phyloP scores from a whole-genome alignment of 1,140 invertebrate species.

The Eumaeus atala region DNA sequence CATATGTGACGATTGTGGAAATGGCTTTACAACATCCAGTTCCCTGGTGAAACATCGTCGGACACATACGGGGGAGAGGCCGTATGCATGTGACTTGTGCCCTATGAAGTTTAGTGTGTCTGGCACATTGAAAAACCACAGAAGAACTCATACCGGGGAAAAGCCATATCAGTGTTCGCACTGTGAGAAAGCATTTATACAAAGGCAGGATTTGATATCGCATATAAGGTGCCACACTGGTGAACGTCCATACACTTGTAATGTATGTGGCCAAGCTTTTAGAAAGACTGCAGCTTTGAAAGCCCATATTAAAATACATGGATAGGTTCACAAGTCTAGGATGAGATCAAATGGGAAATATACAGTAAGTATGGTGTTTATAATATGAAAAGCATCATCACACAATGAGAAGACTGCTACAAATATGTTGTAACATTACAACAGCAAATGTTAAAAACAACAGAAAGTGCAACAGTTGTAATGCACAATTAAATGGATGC shows the following conservation, averaged over 20 bases:
- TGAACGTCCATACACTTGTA: slow-evolving; percentile 88
- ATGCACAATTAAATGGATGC: no score
- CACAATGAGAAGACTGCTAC: no score
- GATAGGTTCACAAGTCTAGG: neutral
- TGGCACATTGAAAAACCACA: slow-evolving; percentile 79
- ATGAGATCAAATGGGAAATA: no score
- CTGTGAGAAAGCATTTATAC: slow-evolving; percentile 73
- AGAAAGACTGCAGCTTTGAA: slow-evolving; percentile 79
- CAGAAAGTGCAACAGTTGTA: no score
- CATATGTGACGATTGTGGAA: slow-evolving; percentile 82
- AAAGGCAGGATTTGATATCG: slow-evolving; percentile 76
- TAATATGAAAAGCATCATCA: no score
- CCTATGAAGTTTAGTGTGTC: slow-evolving; percentile 84
- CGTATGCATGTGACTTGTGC: slow-evolving; percentile 90
- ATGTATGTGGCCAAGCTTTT: slow-evolving; percentile 86
- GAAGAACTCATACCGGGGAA: slow-evolving; percentile 83
- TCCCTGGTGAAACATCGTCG: slow-evolving; percentile 80
- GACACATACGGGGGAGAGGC: slow-evolving; percentile 85
- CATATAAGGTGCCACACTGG: slow-evolving; percentile 87
- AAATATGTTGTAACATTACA: no score
- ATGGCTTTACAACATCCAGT: slow-evolving; percentile 84
- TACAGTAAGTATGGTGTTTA: no score
- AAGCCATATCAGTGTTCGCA: slow-evolving; percentile 75
- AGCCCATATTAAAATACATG: slow-evolving; percentile 79
- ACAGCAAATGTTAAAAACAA: no score